A percentile compares a stretch with the other conserved stretches of the same genome.
Evolutionary conservation across 2,113 vertebrate genomes (phyloP).

Genomic region (Callionymus lyra): DNA sequence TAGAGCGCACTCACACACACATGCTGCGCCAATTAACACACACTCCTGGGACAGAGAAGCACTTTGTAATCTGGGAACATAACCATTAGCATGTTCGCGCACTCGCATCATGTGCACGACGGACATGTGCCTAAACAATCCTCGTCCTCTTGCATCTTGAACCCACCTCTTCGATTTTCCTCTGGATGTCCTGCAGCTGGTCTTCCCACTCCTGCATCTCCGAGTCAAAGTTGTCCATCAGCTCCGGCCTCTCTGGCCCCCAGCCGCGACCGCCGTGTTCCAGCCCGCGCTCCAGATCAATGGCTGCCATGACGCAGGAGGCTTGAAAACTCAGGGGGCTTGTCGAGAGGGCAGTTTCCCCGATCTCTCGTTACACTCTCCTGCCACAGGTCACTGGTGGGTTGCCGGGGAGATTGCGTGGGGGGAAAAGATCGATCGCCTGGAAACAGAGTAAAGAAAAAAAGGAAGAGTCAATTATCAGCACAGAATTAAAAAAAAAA

Average conservation of each 20-base stretch:
- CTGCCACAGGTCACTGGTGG: slow-evolving; percentile 25
- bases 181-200: slow-evolving; percentile 93
- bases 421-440: slow-evolving; percentile 23
- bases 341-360: slow-evolving; percentile 31
- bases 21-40: slow-evolving; percentile 19
- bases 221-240: slow-evolving; percentile 84
- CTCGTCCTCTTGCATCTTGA: background rate
- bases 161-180: slow-evolving; percentile 90
- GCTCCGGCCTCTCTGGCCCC: slow-evolving; percentile 79
- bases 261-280: slow-evolving; percentile 72
- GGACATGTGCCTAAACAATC: background rate
- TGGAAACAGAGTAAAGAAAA: slow-evolving; percentile 28
- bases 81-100: slow-evolving; percentile 10
- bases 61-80: slow-evolving; percentile 7
- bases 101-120: background rate
- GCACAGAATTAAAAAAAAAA: too few species aligned
- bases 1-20: slow-evolving; percentile 7
- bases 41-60: slow-evolving; percentile 12
- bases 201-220: slow-evolving; percentile 97
- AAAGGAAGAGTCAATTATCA: background rate
- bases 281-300: slow-evolving; percentile 77
- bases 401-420: slow-evolving; percentile 1
- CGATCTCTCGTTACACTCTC: slow-evolving; percentile 32
- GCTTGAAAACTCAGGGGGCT: slow-evolving; percentile 20
- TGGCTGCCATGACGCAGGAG: slow-evolving; percentile 61